Evolutionary conservation across 2,888 invertebrate species (phyloP).

Genomic region (Drosophila nr. fundita): DNA sequence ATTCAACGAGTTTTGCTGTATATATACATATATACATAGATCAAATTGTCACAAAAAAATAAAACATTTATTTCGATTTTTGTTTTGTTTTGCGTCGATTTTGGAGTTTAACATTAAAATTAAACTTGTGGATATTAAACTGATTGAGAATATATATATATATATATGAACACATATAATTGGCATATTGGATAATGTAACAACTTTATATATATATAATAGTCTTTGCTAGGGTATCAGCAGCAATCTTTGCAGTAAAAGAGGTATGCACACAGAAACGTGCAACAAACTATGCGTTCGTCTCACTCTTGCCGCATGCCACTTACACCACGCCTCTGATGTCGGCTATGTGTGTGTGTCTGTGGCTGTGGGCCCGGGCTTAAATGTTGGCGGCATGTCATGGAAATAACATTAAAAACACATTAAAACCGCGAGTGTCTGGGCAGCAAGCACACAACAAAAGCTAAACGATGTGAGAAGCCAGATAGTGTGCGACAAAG

Average conservation of each 20-base stretch:
- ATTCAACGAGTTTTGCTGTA: background rate
- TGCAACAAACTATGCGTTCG: slow-evolving; percentile 74
- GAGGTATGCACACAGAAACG: slow-evolving; percentile 58
- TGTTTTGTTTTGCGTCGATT: background rate
- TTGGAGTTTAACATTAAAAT: background rate
- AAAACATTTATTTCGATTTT: background rate
- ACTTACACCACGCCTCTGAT: background rate
- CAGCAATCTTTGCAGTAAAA: slow-evolving; percentile 27
- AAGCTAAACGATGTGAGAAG: slow-evolving; percentile 80
- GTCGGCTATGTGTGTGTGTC: background rate
- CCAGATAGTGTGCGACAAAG: slow-evolving; percentile 65
- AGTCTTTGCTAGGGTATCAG: slow-evolving; percentile 7
- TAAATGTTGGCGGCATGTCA: slow-evolving; percentile 79
- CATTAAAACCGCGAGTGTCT: slow-evolving; percentile 80
- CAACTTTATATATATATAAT: background rate
- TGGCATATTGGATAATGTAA: background rate
- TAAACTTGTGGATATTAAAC: background rate
- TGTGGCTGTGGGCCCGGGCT: slow-evolving; percentile 61
- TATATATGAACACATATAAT: background rate
- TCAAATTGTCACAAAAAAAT: background rate
- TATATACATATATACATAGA: background rate
- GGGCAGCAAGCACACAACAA: slow-evolving; percentile 61
- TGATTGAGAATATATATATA: background rate
- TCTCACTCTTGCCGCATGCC: slow-evolving; percentile 51
- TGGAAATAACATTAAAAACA: slow-evolving; percentile 82